Evolutionary conservation across 92 coral and sea anemone genomes (phyloP).

Genomic region (Pocillopora grandis): DNA sequence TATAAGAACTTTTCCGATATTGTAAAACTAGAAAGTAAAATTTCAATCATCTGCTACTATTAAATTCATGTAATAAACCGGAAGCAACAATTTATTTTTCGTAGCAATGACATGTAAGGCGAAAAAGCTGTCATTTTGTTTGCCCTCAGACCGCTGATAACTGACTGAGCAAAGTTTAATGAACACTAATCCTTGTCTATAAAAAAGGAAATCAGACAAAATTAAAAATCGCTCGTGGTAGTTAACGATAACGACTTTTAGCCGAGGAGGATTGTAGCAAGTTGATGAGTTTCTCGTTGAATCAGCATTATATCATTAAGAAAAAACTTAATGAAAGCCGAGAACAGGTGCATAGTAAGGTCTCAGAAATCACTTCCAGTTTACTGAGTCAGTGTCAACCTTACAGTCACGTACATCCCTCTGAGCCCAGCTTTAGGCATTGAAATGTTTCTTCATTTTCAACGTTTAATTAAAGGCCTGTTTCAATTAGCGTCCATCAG

Average conservation of each 20-base stretch:
- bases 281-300: background rate
- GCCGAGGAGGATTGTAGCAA: background rate
- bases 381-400: no score
- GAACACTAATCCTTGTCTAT: background rate
- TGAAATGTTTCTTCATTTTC: slow-evolving; percentile 5
- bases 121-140: slow-evolving; percentile 13
- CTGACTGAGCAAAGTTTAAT: background rate
- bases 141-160: background rate
- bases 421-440: background rate
- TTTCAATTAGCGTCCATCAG: slow-evolving; percentile 9
- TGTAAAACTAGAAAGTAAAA: background rate
- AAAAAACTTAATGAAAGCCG: background rate
- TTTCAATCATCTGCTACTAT: background rate
- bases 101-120: background rate
- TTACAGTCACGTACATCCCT: background rate
- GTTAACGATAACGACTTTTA: background rate
- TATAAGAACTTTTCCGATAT: background rate
- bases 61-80: background rate
- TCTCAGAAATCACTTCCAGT: background rate
- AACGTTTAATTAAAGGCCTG: slow-evolving; percentile 24
- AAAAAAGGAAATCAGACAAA: background rate
- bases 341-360: background rate
- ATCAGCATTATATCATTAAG: background rate
- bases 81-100: slow-evolving; percentile 7
- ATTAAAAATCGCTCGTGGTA: background rate